Evolutionary conservation across 1,140 invertebrate genomes (phyloP).

Genomic region (Muscidifurax raptorellus): DNA sequence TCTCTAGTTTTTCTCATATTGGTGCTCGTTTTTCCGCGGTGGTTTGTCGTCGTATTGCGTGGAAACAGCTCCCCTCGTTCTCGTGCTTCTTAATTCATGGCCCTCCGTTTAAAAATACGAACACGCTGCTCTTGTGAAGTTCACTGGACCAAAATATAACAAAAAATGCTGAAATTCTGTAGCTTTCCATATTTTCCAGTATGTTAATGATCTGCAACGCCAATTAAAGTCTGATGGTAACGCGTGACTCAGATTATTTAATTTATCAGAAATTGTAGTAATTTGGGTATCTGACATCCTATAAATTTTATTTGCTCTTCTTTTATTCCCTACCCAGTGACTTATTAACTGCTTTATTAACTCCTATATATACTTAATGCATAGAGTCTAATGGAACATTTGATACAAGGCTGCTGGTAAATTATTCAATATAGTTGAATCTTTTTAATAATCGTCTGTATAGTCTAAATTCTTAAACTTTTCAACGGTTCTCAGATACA

Average conservation of each 20-base stretch:
- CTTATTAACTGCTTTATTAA: slow-evolving; percentile 59
- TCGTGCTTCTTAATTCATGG: too few species aligned
- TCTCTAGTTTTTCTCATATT: too few species aligned
- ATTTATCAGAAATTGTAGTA: slow-evolving; percentile 8
- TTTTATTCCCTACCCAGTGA: slow-evolving; percentile 54
- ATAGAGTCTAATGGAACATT: slow-evolving; percentile 59
- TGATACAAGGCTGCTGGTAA: slow-evolving; percentile 50
- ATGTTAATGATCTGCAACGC: neutral
- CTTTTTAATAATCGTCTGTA: slow-evolving; percentile 41
- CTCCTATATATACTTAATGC: slow-evolving; percentile 60
- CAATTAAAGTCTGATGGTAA: slow-evolving; percentile 45
- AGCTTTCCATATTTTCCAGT: slow-evolving; percentile 35
- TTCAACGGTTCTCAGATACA: slow-evolving; percentile 42
- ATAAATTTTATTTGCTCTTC: slow-evolving; percentile 45
- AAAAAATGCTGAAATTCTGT: slow-evolving; percentile 1
- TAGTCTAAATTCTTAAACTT: slow-evolving; percentile 47
- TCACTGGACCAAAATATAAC: neutral
- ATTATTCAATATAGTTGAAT: slow-evolving; percentile 46
- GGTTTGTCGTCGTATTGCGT: too few species aligned
- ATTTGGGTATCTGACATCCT: slow-evolving; percentile 13
- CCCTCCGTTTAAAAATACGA: too few species aligned
- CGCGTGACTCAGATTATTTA: slow-evolving; percentile 18
- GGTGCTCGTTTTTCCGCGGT: too few species aligned
- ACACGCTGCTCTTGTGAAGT: too few species aligned
- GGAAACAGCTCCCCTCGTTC: too few species aligned